Percentiles rank a stretch among this genome's conserved stretches.
These are phyloP conservation scores for Rhabdomys pumilio DNA, from an alignment of 2,797 vertebrate genomes.

Conservation along the genomic window DNA sequence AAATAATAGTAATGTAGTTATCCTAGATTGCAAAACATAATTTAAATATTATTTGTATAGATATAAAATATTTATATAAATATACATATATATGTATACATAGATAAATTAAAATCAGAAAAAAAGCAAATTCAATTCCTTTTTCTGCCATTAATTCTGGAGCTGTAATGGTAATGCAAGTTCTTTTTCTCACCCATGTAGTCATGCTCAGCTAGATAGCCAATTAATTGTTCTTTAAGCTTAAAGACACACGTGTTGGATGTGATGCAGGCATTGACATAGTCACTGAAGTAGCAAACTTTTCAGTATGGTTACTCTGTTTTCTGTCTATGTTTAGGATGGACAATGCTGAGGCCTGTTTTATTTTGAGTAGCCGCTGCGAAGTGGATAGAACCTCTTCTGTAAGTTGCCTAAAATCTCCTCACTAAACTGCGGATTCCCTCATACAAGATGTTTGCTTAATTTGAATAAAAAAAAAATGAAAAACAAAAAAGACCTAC, in stretches of 20 bases:
- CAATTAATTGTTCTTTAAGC: not conserved
- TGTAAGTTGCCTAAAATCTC: conserved; percentile 87
- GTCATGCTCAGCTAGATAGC: not conserved
- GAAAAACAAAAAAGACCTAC: not conserved
- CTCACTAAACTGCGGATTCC: not conserved
- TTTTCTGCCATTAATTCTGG: not conserved
- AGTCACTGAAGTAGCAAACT: not conserved
- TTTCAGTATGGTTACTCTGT: conserved; percentile 44
- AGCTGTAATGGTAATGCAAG: not conserved
- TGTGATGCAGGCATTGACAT: not conserved
- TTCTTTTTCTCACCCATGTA: not conserved
- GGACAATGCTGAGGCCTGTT: conserved; percentile 93
- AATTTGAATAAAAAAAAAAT: not conserved
- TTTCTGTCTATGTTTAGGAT: conserved; percentile 87
- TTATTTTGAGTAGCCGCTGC: conserved; percentile 92
- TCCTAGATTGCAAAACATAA: not conserved
- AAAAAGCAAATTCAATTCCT: not conserved
- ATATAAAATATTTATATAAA: not conserved
- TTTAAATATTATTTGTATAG: not conserved
- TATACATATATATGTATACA: not conserved
- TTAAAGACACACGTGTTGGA: not conserved
- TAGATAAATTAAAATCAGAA: not conserved
- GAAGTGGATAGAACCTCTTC: conserved; percentile 93
- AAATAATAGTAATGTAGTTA: not conserved
- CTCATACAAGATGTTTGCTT: not conserved